A percentile compares a stretch with the other conserved stretches of the same genome.
Evolutionary conservation across 2,797 vertebrate genomes (phyloP).

Genomic region (Atherinosoma microstoma): DNA sequence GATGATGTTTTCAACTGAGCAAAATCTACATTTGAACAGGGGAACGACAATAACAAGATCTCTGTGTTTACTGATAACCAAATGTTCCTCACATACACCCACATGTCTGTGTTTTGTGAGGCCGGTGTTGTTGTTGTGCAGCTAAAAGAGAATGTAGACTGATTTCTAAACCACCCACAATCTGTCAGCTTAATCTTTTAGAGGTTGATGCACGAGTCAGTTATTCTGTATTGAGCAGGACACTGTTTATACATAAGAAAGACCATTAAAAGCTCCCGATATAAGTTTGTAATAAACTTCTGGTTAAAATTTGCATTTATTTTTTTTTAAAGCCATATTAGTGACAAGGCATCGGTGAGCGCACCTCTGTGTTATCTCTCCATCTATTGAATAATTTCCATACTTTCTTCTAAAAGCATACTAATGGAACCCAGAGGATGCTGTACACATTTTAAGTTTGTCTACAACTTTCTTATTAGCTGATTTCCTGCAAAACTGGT

Average conservation of each 20-base stretch:
- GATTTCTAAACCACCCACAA: conserved; percentile 69
- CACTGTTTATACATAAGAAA: conserved; percentile 22
- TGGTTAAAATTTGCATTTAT: not conserved
- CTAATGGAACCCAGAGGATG: not conserved
- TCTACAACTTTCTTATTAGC: not conserved
- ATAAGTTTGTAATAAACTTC: conserved; percentile 23
- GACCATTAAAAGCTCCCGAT: conserved; percentile 23
- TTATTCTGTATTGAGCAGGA: conserved; percentile 21
- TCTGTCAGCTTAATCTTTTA: conserved; percentile 60
- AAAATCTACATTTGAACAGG: conserved; percentile 36
- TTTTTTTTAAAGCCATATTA: not conserved
- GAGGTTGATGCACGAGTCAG: conserved; percentile 40
- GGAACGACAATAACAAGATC: conserved; percentile 40
- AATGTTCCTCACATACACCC: conserved; percentile 54
- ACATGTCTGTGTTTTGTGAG: conserved; percentile 60
- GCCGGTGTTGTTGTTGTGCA: conserved; percentile 34
- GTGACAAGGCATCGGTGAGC: not conserved
- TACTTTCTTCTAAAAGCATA: not conserved
- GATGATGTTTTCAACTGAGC: conserved; percentile 27
- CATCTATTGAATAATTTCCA: not conserved
- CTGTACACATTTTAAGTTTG: not conserved
- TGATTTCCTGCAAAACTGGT: not conserved
- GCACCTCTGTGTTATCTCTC: not conserved
- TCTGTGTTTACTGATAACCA: conserved; percentile 55
- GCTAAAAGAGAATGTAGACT: conserved; percentile 32